Evolutionary conservation across 2,888 invertebrate species (phyloP).

Genomic region (Aproaerema taeniolella): DNA sequence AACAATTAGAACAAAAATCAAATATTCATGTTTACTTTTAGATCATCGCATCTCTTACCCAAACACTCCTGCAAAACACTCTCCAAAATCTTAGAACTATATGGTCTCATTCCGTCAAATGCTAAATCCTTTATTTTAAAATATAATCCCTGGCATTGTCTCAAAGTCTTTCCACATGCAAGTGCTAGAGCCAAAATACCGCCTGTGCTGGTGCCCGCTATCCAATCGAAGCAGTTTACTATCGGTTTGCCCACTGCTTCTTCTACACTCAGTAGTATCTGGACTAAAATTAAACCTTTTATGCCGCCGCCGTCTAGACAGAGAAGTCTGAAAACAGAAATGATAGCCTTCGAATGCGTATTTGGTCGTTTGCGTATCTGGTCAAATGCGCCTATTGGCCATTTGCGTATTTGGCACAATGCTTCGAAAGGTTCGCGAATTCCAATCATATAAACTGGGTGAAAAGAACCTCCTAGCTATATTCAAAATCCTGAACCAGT

Average conservation of each 20-base stretch:
- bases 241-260: constrained; percentile 84
- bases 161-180: constrained; percentile 86
- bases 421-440: too few species aligned
- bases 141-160: constrained; percentile 93
- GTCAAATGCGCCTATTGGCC: too few species aligned
- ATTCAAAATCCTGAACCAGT: too few species aligned
- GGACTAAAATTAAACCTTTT: constrained; percentile 89
- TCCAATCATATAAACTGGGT: too few species aligned
- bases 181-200: constrained; percentile 93
- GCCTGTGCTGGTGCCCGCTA: constrained; percentile 91
- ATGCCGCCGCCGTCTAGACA: constrained; percentile 98
- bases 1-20: too few species aligned
- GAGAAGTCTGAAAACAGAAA: constrained; percentile 66
- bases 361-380: too few species aligned
- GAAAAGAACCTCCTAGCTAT: too few species aligned
- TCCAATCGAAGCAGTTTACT: constrained; percentile 95
- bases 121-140: constrained; percentile 96
- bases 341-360: too few species aligned
- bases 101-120: constrained; percentile 94
- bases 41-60: constrained; percentile 76
- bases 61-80: constrained; percentile 91
- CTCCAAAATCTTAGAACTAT: constrained; percentile 91
- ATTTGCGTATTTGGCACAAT: too few species aligned
- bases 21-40: too few species aligned
- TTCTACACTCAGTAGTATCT: constrained; percentile 87